phyloP scores from a whole-genome alignment of 2,113 vertebrate genomes.

The Sporophila hypoxantha region DNA sequence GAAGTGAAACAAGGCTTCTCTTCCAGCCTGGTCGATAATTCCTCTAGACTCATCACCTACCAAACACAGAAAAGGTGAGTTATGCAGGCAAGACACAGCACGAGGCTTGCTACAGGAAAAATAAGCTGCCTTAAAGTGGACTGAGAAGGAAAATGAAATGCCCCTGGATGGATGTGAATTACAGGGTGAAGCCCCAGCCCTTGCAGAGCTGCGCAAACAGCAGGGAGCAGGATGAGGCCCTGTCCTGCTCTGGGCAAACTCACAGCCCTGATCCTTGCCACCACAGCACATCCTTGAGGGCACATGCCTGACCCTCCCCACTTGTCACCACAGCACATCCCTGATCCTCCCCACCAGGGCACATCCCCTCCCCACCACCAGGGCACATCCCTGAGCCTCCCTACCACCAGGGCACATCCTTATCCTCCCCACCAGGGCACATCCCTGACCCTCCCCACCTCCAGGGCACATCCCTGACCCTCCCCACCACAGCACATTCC shows the following conservation, averaged over 20 bases:
- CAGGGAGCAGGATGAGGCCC: neutral
- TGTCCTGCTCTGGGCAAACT: neutral
- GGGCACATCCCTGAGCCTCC: too few species aligned
- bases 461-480: too few species aligned
- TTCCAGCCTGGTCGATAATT: neutral
- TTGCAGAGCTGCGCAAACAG: neutral
- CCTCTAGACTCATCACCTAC: neutral
- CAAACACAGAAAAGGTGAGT: neutral
- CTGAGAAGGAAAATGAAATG: neutral
- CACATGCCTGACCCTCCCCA: too few species aligned
- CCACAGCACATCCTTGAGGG: too few species aligned
- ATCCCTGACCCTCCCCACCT: too few species aligned
- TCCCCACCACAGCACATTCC: too few species aligned
- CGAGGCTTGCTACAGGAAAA: rapidly evolving
- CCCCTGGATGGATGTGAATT: neutral
- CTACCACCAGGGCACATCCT: too few species aligned
- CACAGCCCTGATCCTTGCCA: neutral
- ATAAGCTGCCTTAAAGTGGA: neutral
- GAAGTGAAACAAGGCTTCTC: neutral
- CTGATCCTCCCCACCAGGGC: too few species aligned
- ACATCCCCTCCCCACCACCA: too few species aligned
- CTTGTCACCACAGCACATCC: too few species aligned
- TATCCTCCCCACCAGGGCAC: too few species aligned
- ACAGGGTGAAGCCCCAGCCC: neutral
- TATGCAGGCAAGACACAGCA: neutral